Evolutionary conservation across 2,797 vertebrate species (phyloP).

Genomic region (Phrynocephalus guinanensis): DNA sequence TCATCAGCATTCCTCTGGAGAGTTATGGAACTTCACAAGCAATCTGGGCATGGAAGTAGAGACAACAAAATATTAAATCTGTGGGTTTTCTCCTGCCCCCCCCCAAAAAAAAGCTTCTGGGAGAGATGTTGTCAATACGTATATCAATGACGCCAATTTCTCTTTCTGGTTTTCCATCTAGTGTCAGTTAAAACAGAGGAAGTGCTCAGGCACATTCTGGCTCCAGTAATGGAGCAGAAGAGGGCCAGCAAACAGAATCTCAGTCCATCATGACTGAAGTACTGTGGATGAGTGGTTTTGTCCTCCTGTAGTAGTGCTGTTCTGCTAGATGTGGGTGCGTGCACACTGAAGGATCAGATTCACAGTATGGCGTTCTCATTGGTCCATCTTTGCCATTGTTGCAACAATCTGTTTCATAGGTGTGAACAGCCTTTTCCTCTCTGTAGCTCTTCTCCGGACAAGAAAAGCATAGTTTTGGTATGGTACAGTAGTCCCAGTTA

Average conservation of each 20-base stretch:
- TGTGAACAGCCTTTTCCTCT: not conserved
- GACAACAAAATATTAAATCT: not conserved
- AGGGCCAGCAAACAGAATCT: not conserved
- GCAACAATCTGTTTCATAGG: not conserved
- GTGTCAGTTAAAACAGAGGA: not conserved
- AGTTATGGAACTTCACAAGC: not conserved
- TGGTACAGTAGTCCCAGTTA: too few relatives aligned
- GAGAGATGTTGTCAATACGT: not conserved
- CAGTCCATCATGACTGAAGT: not conserved
- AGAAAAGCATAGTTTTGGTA: not conserved
- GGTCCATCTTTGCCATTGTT: not conserved
- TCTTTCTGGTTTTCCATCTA: not conserved
- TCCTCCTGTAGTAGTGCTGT: not conserved
- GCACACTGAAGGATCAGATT: not conserved
- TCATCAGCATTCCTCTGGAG: not conserved
- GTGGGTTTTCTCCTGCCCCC: not conserved
- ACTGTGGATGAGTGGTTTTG: not conserved
- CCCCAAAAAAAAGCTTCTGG: not conserved
- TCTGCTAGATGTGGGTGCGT: not conserved
- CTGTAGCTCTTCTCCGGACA: too few relatives aligned
- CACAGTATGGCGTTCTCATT: too few relatives aligned
- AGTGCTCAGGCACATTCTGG: not conserved
- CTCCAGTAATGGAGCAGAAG: not conserved
- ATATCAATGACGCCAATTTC: too few relatives aligned
- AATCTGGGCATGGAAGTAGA: not conserved